phyloP scores from a whole-genome alignment of 1,140 invertebrate species.

The Neoseiulus cucumeris region DNA sequence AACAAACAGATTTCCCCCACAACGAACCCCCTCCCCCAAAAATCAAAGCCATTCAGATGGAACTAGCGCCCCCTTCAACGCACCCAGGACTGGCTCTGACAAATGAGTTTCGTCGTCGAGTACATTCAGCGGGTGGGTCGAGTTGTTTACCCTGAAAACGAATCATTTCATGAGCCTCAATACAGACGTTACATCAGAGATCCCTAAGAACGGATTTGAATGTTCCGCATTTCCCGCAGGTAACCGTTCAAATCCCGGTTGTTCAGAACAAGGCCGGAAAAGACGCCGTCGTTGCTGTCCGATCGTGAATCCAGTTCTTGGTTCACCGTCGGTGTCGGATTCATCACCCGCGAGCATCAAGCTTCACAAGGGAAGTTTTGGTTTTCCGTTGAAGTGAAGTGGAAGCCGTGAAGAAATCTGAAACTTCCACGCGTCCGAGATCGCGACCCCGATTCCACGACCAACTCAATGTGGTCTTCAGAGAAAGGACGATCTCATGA shows the following conservation, averaged over 20 bases:
- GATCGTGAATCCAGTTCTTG: neutral
- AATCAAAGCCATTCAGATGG: neutral
- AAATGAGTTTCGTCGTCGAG: constrained; percentile 1
- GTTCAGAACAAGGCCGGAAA: constrained; percentile 5
- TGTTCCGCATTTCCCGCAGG: neutral
- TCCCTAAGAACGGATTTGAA: neutral
- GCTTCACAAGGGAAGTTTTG: no score
- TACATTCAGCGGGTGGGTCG: neutral
- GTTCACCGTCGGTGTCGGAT: neutral
- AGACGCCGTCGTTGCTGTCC: neutral
- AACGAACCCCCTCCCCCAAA: neutral
- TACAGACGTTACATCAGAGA: neutral
- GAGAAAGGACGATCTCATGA: no score
- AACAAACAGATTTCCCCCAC: constrained; percentile 5
- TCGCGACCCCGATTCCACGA: no score
- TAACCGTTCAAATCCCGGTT: neutral
- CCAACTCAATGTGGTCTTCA: no score
- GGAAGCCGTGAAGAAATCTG: no score
- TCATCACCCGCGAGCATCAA: neutral
- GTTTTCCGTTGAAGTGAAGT: no score
- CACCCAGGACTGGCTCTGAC: neutral
- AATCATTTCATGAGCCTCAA: neutral
- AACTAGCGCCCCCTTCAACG: neutral
- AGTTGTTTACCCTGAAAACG: neutral
- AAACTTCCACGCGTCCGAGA: no score